phyloP scores from a whole-genome alignment of 2,113 vertebrate genomes.

The Apodemus sylvaticus region DNA sequence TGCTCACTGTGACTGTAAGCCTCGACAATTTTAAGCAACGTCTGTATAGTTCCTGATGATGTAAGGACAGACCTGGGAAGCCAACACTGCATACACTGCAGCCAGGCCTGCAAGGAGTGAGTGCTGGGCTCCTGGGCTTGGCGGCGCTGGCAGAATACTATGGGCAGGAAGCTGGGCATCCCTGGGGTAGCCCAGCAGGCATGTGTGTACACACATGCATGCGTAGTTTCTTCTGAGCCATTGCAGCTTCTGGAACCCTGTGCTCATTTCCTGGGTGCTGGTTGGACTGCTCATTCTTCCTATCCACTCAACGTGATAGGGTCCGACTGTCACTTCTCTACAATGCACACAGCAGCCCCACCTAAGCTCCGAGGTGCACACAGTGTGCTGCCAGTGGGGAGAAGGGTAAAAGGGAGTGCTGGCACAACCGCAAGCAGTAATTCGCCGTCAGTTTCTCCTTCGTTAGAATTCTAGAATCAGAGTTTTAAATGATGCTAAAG shows the following conservation, averaged over 20 bases:
- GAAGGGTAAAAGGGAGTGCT: not conserved
- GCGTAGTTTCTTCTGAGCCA: not conserved
- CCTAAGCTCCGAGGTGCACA: not conserved
- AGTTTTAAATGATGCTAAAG: not conserved
- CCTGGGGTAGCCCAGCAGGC: not conserved
- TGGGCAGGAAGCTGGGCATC: accelerated
- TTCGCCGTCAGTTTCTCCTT: not conserved
- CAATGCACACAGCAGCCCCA: not conserved
- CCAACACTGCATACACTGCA: not conserved
- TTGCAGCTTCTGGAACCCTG: not conserved
- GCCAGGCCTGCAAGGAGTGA: not conserved
- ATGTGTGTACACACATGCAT: not conserved
- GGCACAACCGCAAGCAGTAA: not conserved
- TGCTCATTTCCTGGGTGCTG: not conserved
- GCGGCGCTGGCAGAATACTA: too few species aligned
- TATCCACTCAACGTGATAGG: not conserved
- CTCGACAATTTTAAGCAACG: not conserved
- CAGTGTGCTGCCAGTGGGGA: not conserved
- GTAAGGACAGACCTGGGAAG: not conserved
- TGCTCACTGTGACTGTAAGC: not conserved
- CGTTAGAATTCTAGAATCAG: not conserved
- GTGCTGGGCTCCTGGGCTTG: not conserved
- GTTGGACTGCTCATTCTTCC: not conserved
- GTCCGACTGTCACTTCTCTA: not conserved
- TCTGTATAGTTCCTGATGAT: not conserved